Evolutionary conservation across 2,797 vertebrate species (phyloP), one percentile per base, ranked within the genome.

Genomic region (Anguilla marmorata): DNA sequence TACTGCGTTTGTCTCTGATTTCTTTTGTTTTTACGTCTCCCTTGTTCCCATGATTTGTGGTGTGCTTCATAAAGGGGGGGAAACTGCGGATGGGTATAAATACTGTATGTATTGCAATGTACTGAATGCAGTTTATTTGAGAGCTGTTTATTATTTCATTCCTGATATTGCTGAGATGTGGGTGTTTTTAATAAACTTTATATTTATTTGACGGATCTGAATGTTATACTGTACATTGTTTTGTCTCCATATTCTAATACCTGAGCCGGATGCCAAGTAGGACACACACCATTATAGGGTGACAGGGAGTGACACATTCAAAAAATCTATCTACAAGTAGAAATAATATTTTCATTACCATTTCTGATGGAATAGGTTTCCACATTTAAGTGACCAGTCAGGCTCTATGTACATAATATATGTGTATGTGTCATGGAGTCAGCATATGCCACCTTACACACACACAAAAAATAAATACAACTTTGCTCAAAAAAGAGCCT

Each of bases 131-230:
- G 97, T 98, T 97, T 97, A 99, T 99, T 97, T 98, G 96, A 99
- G 98, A 99, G 97, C 97, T 98, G 98, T 98, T 98, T 98, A 98
- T 99, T 98, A 98, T 99, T 99, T 98, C 98, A 99, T 99, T 99
- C 98, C 98, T 98, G 97, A 98, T 97, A 97, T 99, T 93, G 97
- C 98, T 97, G 96, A 98, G 96, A 98, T 98, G 97, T 99, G 98
- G 97, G 97, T 98, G 97, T 98, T 98, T 98, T 98, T 97, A 99
- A 98, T 99, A 99, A 99, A 99, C 98, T 98, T 97, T 99, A 98
- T 99, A 99, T 99, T 99, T 99, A 99, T 99, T 99, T 99, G 98
- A 99, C 98, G 96, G 96, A 97, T 93, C 56, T 85, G 27, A 74
- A 50, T 37, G 2, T 7, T 45, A 79, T 79, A 79, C 19, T 19